Evolutionary conservation across 2,888 invertebrate species (phyloP).

Genomic region (Vanessa cardui): DNA sequence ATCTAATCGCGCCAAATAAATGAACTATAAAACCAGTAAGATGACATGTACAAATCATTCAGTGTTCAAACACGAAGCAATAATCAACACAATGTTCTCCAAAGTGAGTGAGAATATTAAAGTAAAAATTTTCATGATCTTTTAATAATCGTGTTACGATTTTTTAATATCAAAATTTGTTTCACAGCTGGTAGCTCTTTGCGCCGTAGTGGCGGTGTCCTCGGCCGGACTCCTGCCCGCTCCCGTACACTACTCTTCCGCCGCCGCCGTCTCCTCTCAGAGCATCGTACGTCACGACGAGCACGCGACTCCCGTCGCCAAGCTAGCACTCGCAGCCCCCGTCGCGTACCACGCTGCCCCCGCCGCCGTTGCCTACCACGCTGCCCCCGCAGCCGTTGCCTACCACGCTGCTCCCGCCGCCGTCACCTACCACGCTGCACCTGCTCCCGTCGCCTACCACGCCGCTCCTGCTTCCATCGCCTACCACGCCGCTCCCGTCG

Average conservation of each 20-base stretch:
- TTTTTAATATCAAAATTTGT: not conserved
- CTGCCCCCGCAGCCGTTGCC: constrained; percentile 55
- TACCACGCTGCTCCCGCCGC: constrained; percentile 28
- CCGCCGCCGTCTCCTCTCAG: constrained; percentile 56
- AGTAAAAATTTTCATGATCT: too few relatives aligned
- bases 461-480: constrained; percentile 1
- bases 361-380: constrained; percentile 61
- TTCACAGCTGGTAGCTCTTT: constrained; percentile 33
- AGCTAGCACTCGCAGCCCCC: not conserved
- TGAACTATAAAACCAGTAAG: constrained; percentile 19
- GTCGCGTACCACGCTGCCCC: constrained; percentile 39
- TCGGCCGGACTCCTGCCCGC: constrained; percentile 52
- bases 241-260: constrained; percentile 59
- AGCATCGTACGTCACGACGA: constrained; percentile 10
- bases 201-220: constrained; percentile 50
- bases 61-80: constrained; percentile 48
- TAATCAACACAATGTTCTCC: constrained; percentile 60
- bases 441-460: constrained; percentile 1
- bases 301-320: not conserved
- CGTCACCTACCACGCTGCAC: constrained; percentile 1
- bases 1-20: too few relatives aligned
- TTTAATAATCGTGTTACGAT: not conserved
- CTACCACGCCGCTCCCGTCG: constrained; percentile 50
- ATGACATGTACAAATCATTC: constrained; percentile 43
- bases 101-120: constrained; percentile 55